Percentiles rank a stretch among this genome's conserved stretches.
phyloP scores from a whole-genome alignment of 2,888 invertebrate genomes.

The Patella depressa region DNA sequence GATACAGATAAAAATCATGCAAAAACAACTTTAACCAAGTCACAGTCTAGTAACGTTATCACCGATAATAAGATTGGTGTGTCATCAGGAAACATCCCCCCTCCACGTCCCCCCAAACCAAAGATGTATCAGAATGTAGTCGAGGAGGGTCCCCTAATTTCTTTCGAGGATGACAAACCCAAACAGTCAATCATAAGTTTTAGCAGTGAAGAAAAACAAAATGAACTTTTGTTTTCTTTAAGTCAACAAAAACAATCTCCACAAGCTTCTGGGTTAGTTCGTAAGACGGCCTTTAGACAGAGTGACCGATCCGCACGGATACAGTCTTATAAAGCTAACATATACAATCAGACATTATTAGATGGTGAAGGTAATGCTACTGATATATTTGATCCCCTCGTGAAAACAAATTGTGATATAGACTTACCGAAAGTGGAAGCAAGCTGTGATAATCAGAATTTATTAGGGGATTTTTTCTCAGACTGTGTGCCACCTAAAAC shows the following conservation, averaged over 20 bases:
- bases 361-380: conserved; percentile 23
- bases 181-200: not conserved
- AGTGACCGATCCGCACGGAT: not conserved
- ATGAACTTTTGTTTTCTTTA: not conserved
- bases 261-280: not conserved
- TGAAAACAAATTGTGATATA: not conserved
- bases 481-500: not conserved
- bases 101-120: too few species aligned
- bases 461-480: not conserved
- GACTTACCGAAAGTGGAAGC: not conserved
- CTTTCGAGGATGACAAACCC: not conserved
- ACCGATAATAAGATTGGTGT: too few species aligned
- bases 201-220: conserved; percentile 1
- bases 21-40: too few species aligned
- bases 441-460: not conserved
- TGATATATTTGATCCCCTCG: conserved; percentile 35
- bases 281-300: not conserved
- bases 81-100: too few species aligned
- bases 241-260: not conserved
- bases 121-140: not conserved
- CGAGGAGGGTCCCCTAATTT: not conserved
- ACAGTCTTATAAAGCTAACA: not conserved
- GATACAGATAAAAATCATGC: too few species aligned
- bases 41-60: too few species aligned
- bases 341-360: not conserved